These are phyloP conservation scores for Tachina fera DNA, from an alignment of 2,888 invertebrate genomes.

Conservation along the genomic window DNA sequence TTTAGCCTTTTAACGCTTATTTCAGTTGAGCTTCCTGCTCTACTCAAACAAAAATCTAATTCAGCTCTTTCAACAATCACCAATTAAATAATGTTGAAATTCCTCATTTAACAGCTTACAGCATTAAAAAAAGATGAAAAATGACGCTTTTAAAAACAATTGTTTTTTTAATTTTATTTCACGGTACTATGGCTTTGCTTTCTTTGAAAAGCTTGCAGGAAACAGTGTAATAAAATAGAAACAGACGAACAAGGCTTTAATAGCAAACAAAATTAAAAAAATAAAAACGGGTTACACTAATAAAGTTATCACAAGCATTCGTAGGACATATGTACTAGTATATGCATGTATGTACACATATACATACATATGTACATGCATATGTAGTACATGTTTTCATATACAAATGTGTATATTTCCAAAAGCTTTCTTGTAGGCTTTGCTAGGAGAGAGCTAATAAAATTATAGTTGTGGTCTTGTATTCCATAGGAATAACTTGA, in stretches of 20 bases:
- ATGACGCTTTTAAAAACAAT: conserved; percentile 62
- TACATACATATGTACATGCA: too few relatives aligned
- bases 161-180: conserved; percentile 44
- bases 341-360: too few relatives aligned
- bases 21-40: conserved; percentile 65
- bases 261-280: conserved; percentile 57
- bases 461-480: conserved; percentile 13
- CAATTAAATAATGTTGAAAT: conserved; percentile 78
- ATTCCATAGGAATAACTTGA: conserved; percentile 22
- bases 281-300: conserved; percentile 8
- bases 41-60: conserved; percentile 75
- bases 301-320: conserved; percentile 3
- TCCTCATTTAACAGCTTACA: conserved; percentile 77
- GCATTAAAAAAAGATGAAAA: conserved; percentile 66
- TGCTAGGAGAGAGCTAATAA: conserved; percentile 16
- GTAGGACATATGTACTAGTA: conserved; percentile 14
- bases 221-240: conserved; percentile 59
- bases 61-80: conserved; percentile 82
- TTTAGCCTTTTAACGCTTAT: conserved; percentile 34
- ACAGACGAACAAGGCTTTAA: conserved; percentile 63
- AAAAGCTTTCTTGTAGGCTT: conserved; percentile 33
- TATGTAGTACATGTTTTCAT: too few relatives aligned
- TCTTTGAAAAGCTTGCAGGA: conserved; percentile 54
- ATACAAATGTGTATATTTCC: not conserved
- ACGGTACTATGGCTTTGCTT: conserved; percentile 62